Conservation (phyloP, 1,140 invertebrate genomes). For the Trachymyrmex septentrionalis region DNA sequence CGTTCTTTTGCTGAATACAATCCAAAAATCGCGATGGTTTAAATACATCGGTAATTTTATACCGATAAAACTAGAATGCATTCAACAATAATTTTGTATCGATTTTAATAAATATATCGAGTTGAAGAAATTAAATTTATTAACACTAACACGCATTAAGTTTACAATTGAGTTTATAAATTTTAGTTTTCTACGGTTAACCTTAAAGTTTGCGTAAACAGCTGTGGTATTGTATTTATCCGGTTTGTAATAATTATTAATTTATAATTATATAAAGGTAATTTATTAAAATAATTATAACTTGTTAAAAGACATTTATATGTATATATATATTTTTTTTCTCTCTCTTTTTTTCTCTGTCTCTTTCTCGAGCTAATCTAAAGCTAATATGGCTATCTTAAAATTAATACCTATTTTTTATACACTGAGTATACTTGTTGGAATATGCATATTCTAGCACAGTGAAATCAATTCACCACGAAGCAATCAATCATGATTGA, state of each 20-base stretch:
- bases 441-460: not conserved
- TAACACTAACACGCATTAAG: not conserved
- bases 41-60: not conserved
- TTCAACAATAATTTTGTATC: not conserved
- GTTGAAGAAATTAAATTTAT: too few relatives aligned
- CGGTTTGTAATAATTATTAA: not conserved
- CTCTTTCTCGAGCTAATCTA: not conserved
- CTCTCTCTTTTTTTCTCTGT: too few relatives aligned
- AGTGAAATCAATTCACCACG: not conserved
- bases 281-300: not conserved
- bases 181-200: too few relatives aligned
- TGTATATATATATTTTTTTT: not conserved
- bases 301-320: constrained; percentile 4
- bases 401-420: not conserved
- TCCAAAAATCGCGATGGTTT: not conserved
- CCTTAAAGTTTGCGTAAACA: not conserved
- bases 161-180: too few relatives aligned
- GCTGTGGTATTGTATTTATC: not conserved
- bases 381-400: not conserved
- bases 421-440: not conserved
- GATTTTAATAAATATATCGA: not conserved
- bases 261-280: constrained; percentile 25
- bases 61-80: not conserved
- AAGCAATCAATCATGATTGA: not conserved
- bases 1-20: not conserved